Conservation (phyloP, 2,888 invertebrate species). For the Eutolmus rufibarbis region DNA sequence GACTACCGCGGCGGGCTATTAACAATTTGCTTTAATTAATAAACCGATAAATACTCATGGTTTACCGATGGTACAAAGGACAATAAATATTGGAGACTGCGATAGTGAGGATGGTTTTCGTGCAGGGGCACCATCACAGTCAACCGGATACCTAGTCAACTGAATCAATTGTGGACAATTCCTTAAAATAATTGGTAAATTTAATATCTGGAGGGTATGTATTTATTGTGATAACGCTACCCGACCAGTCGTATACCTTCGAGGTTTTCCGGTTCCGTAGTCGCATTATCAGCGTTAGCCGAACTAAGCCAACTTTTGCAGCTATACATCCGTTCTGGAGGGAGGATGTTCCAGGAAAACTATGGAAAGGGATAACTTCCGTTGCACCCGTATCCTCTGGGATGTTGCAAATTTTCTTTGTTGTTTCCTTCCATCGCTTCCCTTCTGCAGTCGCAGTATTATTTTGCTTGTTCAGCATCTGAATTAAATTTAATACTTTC, state of each 20-base stretch:
- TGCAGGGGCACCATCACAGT: neutral
- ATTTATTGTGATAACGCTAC: neutral
- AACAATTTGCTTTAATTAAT: neutral
- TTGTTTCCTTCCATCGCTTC: neutral
- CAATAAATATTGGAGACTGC: neutral
- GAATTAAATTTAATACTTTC: conserved; percentile 48
- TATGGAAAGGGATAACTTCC: neutral
- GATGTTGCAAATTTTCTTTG: neutral
- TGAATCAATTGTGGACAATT: neutral
- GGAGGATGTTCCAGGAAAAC: neutral
- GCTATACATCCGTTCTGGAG: neutral
- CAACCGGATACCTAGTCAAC: neutral
- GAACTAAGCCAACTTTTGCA: neutral
- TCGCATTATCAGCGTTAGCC: neutral
- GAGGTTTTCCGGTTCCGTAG: neutral
- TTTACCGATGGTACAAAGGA: neutral
- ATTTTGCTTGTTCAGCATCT: neutral
- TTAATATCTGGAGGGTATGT: neutral
- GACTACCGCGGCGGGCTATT: neutral
- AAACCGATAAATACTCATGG: neutral
- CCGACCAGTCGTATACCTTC: neutral
- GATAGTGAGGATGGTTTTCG: neutral
- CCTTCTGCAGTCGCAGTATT: neutral
- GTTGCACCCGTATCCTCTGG: neutral
- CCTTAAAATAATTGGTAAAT: conserved; percentile 4